Evolutionary conservation across 2,888 invertebrate genomes (phyloP).

Genomic region (Helicoverpa assulta): DNA sequence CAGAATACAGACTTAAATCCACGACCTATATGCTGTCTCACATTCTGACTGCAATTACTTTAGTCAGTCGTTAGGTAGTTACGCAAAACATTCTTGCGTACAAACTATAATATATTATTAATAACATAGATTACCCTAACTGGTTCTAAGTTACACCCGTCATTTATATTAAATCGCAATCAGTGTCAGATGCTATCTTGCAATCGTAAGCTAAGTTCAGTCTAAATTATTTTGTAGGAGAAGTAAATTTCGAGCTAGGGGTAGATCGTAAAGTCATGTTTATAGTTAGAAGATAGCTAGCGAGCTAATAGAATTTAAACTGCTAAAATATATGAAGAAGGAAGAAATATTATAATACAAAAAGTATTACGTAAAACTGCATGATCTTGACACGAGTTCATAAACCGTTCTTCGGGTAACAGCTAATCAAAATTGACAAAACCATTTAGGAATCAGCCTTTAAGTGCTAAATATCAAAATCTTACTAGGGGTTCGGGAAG

Average conservation of each 20-base stretch:
- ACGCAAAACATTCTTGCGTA: slow-evolving; percentile 49
- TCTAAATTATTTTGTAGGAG: slow-evolving; percentile 13
- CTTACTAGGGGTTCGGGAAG: no score
- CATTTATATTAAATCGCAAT: slow-evolving; percentile 49
- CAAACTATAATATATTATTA: slow-evolving; percentile 59
- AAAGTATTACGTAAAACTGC: no score
- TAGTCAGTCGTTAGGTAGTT: slow-evolving; percentile 41
- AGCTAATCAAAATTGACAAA: no score
- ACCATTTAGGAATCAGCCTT: no score
- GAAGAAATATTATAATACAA: no score
- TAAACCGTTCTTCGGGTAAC: no score
- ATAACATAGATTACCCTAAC: slow-evolving; percentile 53
- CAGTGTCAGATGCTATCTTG: slow-evolving; percentile 28
- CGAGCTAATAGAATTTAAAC: no score
- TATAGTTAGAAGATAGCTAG: no score
- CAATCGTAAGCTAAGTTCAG: background rate
- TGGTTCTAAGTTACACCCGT: slow-evolving; percentile 44
- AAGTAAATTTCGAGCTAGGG: background rate
- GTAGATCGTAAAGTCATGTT: background rate
- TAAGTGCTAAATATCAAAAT: no score
- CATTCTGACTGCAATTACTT: slow-evolving; percentile 5
- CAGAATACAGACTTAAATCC: background rate
- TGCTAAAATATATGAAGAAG: no score
- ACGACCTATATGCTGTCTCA: background rate
- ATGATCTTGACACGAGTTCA: no score